Evolutionary conservation across 2,113 vertebrate species (phyloP), one percentile per base, ranked within the genome.

Genomic region (Asarcornis scutulata): DNA sequence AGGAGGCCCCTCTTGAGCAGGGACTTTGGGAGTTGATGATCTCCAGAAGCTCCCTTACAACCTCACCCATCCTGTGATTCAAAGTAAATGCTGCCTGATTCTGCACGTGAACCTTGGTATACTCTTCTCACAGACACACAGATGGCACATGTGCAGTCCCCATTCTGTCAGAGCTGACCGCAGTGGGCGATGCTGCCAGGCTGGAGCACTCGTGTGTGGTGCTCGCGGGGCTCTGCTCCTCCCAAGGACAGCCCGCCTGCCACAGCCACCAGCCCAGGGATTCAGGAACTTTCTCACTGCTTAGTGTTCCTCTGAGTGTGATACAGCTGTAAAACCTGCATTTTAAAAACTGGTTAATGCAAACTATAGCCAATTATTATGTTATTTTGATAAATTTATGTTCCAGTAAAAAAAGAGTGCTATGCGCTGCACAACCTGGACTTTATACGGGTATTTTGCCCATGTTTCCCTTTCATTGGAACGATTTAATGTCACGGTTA

Each of bases 71-170:
- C 23, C 48, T 25, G 48, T 50, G 48, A 50, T 38, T 23, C 13
- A 55, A 76, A 29, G 18, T 20, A 34, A 59, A 36, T 26, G 31
- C 34, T 6, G 5, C 9, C 72, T 75, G 17, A 52, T 18, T 20
- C 32, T 26, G 3, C 5, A 11, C 4, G 11, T 10, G 8, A 17
- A 20, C 14, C 36, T 2, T 22, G 8, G 1, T 4, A 13, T 27
- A 63, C 1, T 6, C 23, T 55, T 27, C 9, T 38, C 6, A 50
- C 29, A 69, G 52, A 21, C 3, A 21, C 1, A 22, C 31, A 50
- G n/a, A 21, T 1, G 36, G 22, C 17, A 58, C 44, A 59, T 17
- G 18, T 40, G 16, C 34, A 42, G 50, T 7, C 34, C 31, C 25
- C 2, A 3, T 7, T 31, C 25, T 13, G 42, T 44, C 12, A 15